Evolutionary conservation across 2,888 invertebrate species (phyloP).

Genomic region (Schizotus pectinicornis): DNA sequence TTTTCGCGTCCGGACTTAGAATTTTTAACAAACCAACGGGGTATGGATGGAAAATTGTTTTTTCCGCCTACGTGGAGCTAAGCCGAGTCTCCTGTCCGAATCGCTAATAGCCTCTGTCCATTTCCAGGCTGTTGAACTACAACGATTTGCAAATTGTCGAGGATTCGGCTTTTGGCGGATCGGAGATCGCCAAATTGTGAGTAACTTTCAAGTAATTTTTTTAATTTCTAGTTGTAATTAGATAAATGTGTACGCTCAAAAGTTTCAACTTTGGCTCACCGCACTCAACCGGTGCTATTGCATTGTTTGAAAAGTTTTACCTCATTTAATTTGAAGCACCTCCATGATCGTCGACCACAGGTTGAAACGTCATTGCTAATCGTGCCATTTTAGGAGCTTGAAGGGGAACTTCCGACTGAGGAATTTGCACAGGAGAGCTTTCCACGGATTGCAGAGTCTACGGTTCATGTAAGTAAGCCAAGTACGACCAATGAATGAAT

Average conservation of each 20-base stretch:
- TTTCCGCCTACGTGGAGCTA: not conserved
- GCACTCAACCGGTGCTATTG: not conserved
- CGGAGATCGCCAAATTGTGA: conserved; percentile 72
- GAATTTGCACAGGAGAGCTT: conserved; percentile 70
- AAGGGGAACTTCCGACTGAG: conserved; percentile 72
- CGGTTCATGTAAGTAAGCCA: conserved; percentile 69
- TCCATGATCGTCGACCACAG: not conserved
- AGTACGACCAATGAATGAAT: not conserved
- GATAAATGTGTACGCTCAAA: not conserved
- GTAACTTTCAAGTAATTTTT: conserved; percentile 40
- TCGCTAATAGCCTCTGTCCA: conserved; percentile 26
- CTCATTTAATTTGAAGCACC: not conserved
- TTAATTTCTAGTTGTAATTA: not conserved
- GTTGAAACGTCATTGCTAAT: conserved; percentile 1
- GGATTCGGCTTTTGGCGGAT: conserved; percentile 76
- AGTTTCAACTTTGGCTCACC: too few species aligned
- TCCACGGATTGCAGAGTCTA: conserved; percentile 71
- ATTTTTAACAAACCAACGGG: too few species aligned
- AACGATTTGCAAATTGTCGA: conserved; percentile 74
- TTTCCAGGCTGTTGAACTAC: conserved; percentile 72
- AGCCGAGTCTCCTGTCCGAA: not conserved
- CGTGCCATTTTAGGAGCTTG: conserved; percentile 67
- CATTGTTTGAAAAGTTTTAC: not conserved
- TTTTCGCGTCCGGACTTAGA: not conserved
- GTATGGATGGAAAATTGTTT: too few species aligned